Conservation (phyloP, 2,797 vertebrate genomes). For the Pelochelys cantorii region DNA sequence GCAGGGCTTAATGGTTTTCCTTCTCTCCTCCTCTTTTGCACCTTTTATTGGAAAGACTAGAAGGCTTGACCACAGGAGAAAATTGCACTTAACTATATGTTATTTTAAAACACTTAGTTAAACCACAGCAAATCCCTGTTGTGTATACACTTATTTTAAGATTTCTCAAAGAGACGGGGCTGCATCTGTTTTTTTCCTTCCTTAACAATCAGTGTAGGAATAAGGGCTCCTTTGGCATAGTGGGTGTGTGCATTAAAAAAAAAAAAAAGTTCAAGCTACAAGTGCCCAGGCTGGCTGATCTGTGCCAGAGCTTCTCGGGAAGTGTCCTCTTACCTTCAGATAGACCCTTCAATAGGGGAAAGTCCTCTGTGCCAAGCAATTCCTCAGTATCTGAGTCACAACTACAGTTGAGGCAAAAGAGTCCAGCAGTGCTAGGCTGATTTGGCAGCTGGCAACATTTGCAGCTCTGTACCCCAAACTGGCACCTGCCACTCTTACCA, state of each 20-base stretch:
- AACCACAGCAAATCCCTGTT: neutral
- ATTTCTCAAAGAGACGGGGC: neutral
- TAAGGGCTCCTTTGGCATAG: neutral
- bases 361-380: neutral
- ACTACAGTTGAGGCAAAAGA: rapidly evolving
- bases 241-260: neutral
- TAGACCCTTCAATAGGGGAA: neutral
- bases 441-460: neutral
- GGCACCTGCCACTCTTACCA: neutral
- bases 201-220: neutral
- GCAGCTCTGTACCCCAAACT: neutral
- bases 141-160: neutral
- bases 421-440: neutral
- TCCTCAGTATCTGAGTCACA: neutral
- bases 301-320: neutral
- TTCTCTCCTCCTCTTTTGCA: neutral
- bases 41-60: neutral
- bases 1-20: neutral
- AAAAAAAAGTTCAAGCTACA: neutral
- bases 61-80: neutral
- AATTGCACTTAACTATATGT: neutral
- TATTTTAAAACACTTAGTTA: neutral
- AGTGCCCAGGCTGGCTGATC: neutral
- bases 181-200: neutral
- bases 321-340: neutral